Conservation (phyloP, 2,888 invertebrate species). For the Minunthozetes semirufus region DNA sequence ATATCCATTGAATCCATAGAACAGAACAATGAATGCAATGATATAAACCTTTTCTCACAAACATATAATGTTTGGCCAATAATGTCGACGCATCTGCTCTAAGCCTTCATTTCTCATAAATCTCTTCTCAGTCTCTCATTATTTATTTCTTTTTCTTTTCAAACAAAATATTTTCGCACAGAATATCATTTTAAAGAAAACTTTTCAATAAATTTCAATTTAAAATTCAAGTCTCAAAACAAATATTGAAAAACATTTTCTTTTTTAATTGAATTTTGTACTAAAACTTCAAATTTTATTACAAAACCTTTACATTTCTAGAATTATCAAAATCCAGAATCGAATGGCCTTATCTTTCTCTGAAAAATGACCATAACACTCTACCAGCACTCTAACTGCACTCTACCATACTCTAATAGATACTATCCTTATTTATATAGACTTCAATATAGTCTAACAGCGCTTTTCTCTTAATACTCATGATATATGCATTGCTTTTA, state of each 20-base stretch:
- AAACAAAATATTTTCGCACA: neutral
- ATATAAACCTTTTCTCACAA: constrained; percentile 22
- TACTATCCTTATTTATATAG: too few species aligned
- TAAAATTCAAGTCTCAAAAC: neutral
- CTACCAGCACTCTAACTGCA: too few species aligned
- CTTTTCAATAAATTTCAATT: constrained; percentile 16
- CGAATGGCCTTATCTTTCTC: too few species aligned
- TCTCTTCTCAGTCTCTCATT: neutral
- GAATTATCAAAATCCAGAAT: too few species aligned
- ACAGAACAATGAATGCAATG: neutral
- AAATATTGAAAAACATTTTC: neutral
- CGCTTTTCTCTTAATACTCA: constrained; percentile 1
- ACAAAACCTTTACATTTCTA: too few species aligned
- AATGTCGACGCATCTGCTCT: constrained; percentile 7
- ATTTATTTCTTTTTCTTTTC: neutral
- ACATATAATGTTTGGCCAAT: neutral
- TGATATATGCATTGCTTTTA: constrained; percentile 31
- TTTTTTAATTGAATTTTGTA: neutral
- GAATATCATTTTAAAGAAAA: neutral
- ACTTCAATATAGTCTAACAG: neutral
- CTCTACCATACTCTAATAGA: too few species aligned
- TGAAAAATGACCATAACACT: too few species aligned
- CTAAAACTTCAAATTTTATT: neutral
- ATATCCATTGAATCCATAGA: neutral
- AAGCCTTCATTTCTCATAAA: neutral